Percentiles rank a stretch among this genome's conserved stretches.
These are phyloP conservation scores for Xenus cinereus DNA, from an alignment of 2,113 vertebrate genomes.

Conservation along the genomic window DNA sequence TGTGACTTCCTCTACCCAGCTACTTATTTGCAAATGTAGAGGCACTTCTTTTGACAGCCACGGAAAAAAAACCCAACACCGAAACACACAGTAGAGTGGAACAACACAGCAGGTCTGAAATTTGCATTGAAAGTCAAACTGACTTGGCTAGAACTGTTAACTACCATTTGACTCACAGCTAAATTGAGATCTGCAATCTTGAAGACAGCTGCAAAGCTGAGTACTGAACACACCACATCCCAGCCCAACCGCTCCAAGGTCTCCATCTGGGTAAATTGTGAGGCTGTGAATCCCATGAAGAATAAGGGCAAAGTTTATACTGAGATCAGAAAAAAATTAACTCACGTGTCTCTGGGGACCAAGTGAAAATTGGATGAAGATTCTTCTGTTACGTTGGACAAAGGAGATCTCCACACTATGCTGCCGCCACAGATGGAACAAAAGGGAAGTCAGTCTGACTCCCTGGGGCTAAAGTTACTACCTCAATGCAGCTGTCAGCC, in stretches of 20 bases:
- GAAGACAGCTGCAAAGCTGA: neutral
- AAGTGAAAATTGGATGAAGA: neutral
- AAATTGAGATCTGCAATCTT: neutral
- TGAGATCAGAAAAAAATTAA: neutral
- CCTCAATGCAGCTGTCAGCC: slow-evolving; percentile 12
- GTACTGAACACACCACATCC: neutral
- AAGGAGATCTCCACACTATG: neutral
- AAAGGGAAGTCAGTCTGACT: neutral
- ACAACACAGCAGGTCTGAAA: neutral
- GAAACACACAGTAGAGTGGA: neutral
- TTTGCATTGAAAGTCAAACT: neutral
- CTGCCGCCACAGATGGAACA: neutral
- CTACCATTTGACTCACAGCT: neutral
- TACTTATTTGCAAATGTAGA: neutral
- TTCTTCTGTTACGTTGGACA: neutral
- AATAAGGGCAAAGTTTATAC: neutral
- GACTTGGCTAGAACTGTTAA: neutral
- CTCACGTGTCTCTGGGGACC: neutral
- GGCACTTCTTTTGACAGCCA: neutral
- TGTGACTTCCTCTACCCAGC: neutral
- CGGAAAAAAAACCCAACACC: accelerated
- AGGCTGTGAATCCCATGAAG: neutral
- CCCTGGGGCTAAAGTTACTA: neutral
- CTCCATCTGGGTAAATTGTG: neutral
- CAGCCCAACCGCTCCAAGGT: neutral